Percentiles rank a stretch among this genome's conserved stretches.
Evolutionary conservation across 2,113 vertebrate species (phyloP).

Genomic region (Astur gentilis): DNA sequence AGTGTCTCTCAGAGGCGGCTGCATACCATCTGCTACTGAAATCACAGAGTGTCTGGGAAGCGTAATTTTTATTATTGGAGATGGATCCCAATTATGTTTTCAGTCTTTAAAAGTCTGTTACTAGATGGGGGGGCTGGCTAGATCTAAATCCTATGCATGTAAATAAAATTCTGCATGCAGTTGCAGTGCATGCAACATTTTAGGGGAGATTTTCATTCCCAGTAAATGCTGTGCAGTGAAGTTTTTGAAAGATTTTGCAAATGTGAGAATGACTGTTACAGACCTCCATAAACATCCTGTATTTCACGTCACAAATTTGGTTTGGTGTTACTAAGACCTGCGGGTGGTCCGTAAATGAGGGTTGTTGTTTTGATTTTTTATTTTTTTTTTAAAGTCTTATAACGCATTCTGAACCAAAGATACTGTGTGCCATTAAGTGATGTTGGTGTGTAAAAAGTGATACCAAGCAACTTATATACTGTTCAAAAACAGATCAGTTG

Average conservation of each 20-base stretch:
- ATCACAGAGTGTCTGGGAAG: not conserved
- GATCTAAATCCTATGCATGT: not conserved
- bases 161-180: not conserved
- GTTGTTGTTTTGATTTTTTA: not conserved
- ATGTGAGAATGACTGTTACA: not conserved
- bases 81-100: not conserved
- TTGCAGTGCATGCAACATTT: not conserved
- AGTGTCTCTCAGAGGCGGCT: not conserved
- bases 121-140: not conserved
- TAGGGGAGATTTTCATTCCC: not conserved
- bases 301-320: not conserved
- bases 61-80: not conserved
- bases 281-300: not conserved
- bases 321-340: not conserved
- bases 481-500: not conserved
- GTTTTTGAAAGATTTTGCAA: not conserved
- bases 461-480: not conserved
- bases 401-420: not conserved
- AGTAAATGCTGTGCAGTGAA: not conserved
- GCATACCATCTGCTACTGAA: slow-evolving; percentile 14
- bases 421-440: not conserved
- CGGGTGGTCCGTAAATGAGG: not conserved
- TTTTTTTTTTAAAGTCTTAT: not conserved
- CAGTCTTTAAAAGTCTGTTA: not conserved
- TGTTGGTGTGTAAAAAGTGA: not conserved